These are phyloP conservation scores for Mellilla xanthometata DNA, from an alignment of 2,888 invertebrate genomes.

Conservation along the genomic window DNA sequence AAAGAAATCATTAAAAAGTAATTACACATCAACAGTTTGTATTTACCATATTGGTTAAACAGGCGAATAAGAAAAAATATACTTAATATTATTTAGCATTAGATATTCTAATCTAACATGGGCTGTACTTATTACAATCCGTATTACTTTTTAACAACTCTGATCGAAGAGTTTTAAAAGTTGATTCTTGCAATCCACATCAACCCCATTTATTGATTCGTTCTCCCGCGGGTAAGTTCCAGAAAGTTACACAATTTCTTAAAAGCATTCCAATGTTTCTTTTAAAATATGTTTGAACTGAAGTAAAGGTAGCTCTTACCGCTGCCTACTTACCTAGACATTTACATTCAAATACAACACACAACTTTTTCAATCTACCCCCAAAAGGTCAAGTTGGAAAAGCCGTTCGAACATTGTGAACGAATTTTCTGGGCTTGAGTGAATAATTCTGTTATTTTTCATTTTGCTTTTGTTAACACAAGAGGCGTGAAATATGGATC, in stretches of 20 bases:
- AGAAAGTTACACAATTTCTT: conserved; percentile 23
- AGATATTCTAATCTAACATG: too few relatives aligned
- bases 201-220: too few relatives aligned
- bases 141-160: too few relatives aligned
- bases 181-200: too few relatives aligned
- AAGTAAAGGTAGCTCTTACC: conserved; percentile 16
- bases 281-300: conserved; percentile 17
- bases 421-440: background rate
- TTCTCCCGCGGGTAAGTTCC: conserved; percentile 7
- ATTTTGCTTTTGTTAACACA: background rate
- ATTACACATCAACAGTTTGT: too few relatives aligned
- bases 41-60: too few relatives aligned
- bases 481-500: background rate
- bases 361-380: conserved; percentile 18
- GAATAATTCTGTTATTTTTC: conserved; percentile 1
- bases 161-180: too few relatives aligned
- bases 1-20: too few relatives aligned
- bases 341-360: conserved; percentile 23
- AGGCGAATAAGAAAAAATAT: too few relatives aligned
- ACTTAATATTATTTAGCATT: too few relatives aligned
- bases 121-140: too few relatives aligned
- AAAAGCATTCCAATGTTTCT: conserved; percentile 31
- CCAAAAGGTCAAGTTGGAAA: conserved; percentile 17
- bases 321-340: conserved; percentile 7
- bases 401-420: conserved; percentile 1